Percentiles rank a stretch among this genome's conserved stretches.
Evolutionary conservation across 2,888 invertebrate species (phyloP).

Genomic region (Drosophila maculinotata): DNA sequence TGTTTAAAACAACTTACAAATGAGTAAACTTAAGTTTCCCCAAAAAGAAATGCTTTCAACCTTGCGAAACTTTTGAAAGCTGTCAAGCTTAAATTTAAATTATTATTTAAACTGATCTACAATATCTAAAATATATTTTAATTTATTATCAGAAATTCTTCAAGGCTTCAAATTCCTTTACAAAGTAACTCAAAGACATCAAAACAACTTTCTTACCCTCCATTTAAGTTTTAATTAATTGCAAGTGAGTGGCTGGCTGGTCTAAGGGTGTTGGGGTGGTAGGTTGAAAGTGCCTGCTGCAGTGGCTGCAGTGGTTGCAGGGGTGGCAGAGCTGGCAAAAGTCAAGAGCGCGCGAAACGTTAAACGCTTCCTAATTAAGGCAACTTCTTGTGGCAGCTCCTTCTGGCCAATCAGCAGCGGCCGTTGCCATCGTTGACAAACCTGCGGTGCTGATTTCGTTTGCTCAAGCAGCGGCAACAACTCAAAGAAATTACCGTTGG

Average conservation of each 20-base stretch:
- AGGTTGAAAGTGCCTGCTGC: not conserved
- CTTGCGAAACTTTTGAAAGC: no score
- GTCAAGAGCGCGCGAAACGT: slow-evolving; percentile 70
- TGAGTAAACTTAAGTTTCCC: no score
- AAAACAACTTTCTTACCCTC: slow-evolving; percentile 25
- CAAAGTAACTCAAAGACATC: slow-evolving; percentile 1
- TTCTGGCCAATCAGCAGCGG: slow-evolving; percentile 66
- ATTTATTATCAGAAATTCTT: not conserved
- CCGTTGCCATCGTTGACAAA: slow-evolving; percentile 57
- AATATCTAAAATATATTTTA: no score
- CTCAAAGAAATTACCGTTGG: slow-evolving; percentile 69
- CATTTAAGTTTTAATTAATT: slow-evolving; percentile 60
- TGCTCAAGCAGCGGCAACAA: slow-evolving; percentile 75
- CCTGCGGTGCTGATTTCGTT: slow-evolving; percentile 34
- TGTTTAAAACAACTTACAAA: no score
- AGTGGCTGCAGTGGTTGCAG: not conserved
- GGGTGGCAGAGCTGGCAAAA: slow-evolving; percentile 31
- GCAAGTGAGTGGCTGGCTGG: slow-evolving; percentile 24
- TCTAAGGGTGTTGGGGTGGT: not conserved
- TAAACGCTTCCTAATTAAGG: slow-evolving; percentile 76
- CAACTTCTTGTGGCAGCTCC: slow-evolving; percentile 43
- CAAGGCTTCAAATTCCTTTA: not conserved
- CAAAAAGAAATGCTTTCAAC: no score
- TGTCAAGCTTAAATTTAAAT: no score
- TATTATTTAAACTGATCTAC: no score